Evolutionary conservation across 2,797 vertebrate species (phyloP).

Genomic region (Tokudaia tokunoshimensis): DNA sequence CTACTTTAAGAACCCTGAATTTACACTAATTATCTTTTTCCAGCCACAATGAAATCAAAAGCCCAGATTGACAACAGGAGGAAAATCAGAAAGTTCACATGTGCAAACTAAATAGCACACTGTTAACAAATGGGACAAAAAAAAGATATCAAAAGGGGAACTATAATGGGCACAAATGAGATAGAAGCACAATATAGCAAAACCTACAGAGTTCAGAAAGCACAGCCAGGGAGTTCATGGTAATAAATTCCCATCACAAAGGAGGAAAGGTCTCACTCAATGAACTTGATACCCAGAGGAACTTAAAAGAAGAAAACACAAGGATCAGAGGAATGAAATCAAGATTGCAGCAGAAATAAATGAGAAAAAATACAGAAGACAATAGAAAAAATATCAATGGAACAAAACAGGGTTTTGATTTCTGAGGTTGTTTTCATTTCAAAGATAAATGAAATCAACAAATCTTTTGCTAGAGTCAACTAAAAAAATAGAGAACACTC

Average conservation of each 20-base stretch:
- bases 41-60: background rate
- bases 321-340: background rate
- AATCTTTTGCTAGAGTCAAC: background rate
- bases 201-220: background rate
- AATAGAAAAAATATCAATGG: constrained; percentile 12
- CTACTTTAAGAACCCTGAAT: background rate
- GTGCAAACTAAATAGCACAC: background rate
- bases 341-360: constrained; percentile 11
- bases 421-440: background rate
- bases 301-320: background rate
- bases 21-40: background rate
- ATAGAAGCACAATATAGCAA: background rate
- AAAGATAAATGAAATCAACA: constrained; percentile 2
- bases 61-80: background rate
- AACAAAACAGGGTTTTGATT: background rate
- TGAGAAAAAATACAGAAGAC: background rate
- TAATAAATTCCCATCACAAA: background rate
- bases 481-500: background rate
- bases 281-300: background rate
- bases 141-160: background rate
- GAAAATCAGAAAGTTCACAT: background rate
- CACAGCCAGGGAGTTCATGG: background rate
- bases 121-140: background rate
- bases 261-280: background rate
- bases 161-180: background rate